Base-by-base conservation (phyloP, 2,113 vertebrate genomes). In the Oryzias celebensis region DNA sequence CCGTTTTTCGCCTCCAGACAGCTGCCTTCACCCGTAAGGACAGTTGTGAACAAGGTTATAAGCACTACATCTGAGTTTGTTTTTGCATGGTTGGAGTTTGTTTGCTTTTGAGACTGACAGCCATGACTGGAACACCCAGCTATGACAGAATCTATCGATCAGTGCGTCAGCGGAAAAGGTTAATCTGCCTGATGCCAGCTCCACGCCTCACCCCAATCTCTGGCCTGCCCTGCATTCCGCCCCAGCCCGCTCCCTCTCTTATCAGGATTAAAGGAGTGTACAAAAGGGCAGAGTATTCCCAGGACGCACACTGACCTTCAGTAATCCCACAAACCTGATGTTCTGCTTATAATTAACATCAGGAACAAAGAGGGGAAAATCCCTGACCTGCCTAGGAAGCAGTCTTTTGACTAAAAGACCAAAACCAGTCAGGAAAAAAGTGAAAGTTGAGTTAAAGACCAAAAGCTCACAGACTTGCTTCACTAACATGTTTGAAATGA, bases 201-300 rank as follows among this genome's bases (percentile, higher is more conserved):
- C 76, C 15, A 43, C 58, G 41, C 78, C 75, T 77, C 79, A 79
- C 81, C 82, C 83, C 26, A 80, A 72, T 76, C 65, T 80, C 67
- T 78, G 74, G 77, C 81, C 82, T 82, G 83, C 85, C 82, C 82
- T 52, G 62, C 73, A 64, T 74, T 85, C 81, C 74, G 20, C 71
- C 83, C 74, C 71, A 15, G 77, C 70, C 84, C 56, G 75, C 82
- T 84, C 77, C 77, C 78, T 84, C 83, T 91, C 89, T 93, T 92
- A 92, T 92, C 92, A 85, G 91, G 87, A 89, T 90, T 87, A 88
- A 88, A 88, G 84, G 73, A 84, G 73, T 84, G 87, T 88, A 92
- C 85, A 87, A 91, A 92, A 92, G 92, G 91, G 84, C 90, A 92
- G 87, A 70, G 66, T 83, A 90, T 90, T 92, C 92, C 91, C 91